Percentiles rank a stretch among this genome's conserved stretches.
phyloP scores from a whole-genome alignment of 2,113 vertebrate species.

The Bagarius yarrelli region DNA sequence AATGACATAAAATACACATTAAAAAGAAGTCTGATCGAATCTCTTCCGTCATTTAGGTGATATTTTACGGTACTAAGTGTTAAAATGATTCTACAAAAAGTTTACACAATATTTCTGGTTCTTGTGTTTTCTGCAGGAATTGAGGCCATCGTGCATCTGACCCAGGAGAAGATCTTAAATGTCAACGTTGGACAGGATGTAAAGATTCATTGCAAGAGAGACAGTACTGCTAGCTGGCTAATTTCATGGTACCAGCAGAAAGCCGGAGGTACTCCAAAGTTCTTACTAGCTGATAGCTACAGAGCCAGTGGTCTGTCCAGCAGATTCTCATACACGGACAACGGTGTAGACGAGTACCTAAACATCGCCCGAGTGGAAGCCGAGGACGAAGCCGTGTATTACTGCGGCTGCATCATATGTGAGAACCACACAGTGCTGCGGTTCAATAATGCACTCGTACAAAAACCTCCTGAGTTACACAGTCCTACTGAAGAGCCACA shows the following conservation, averaged over 20 bases:
- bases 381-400: conserved; percentile 42
- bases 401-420: conserved; percentile 39
- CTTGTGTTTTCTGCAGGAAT: too few species aligned
- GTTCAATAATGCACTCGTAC: not conserved
- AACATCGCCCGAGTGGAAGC: conserved; percentile 38
- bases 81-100: too few species aligned
- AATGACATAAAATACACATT: too few species aligned
- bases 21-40: too few species aligned
- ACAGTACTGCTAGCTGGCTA: fast-evolving
- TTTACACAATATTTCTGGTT: too few species aligned
- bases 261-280: conserved; percentile 20
- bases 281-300: conserved; percentile 17
- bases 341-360: conserved; percentile 24
- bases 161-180: too few species aligned
- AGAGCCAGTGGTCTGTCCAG: conserved; percentile 33
- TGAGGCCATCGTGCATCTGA: too few species aligned
- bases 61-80: too few species aligned
- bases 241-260: conserved; percentile 53
- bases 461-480: conserved; percentile 38
- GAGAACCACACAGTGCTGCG: conserved; percentile 28
- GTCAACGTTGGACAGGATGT: too few species aligned
- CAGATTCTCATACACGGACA: conserved; percentile 43
- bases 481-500: not conserved
- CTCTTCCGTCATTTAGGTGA: too few species aligned
- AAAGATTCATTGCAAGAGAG: too few species aligned